A percentile compares a stretch with the other conserved stretches of the same genome.
Evolutionary conservation across 2,888 invertebrate species (phyloP).

Genomic region (Torymus aiolomorphi): DNA sequence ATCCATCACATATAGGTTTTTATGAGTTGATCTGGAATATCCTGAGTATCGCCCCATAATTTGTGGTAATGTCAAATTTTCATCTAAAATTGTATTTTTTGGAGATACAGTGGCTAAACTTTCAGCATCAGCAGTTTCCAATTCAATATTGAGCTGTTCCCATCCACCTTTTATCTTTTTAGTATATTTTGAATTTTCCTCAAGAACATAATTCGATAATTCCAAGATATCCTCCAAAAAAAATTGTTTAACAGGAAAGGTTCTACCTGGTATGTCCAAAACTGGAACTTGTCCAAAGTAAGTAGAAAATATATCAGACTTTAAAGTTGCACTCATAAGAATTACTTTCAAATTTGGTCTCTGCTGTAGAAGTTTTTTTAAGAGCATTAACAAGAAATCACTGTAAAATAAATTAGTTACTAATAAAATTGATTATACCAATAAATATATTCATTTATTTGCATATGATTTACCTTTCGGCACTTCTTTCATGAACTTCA

Average conservation of each 20-base stretch:
- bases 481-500: slow-evolving; percentile 94
- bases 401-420: slow-evolving; percentile 73
- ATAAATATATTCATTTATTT: neutral
- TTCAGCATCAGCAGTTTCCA: slow-evolving; percentile 81
- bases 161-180: slow-evolving; percentile 80
- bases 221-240: slow-evolving; percentile 90
- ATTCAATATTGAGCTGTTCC: slow-evolving; percentile 80
- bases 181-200: slow-evolving; percentile 81
- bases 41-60: slow-evolving; percentile 82
- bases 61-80: slow-evolving; percentile 83
- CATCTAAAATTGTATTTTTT: slow-evolving; percentile 82
- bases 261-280: slow-evolving; percentile 88
- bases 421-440: neutral
- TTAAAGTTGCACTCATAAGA: slow-evolving; percentile 95
- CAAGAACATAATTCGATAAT: slow-evolving; percentile 79
- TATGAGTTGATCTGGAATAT: slow-evolving; percentile 81
- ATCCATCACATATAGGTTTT: slow-evolving; percentile 86
- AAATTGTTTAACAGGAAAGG: slow-evolving; percentile 88
- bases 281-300: slow-evolving; percentile 90
- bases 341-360: slow-evolving; percentile 88
- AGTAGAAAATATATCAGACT: slow-evolving; percentile 87
- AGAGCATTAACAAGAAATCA: slow-evolving; percentile 90
- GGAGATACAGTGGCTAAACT: slow-evolving; percentile 78
- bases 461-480: slow-evolving; percentile 81
- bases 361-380: slow-evolving; percentile 85